phyloP scores from a whole-genome alignment of 2,888 invertebrate species.

The Cheilosia vernalis region DNA sequence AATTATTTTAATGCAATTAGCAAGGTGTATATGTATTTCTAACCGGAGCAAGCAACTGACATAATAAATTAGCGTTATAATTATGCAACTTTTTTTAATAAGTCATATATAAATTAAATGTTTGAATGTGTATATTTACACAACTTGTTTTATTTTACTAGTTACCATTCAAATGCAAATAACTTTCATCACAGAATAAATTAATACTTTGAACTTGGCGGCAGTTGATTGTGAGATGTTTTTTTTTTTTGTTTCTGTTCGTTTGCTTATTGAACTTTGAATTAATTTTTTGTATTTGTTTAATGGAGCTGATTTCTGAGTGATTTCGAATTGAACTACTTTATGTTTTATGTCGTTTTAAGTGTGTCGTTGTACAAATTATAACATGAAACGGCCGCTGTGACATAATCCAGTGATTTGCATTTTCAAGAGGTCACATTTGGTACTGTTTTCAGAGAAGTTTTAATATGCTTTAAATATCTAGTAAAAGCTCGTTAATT shows the following conservation, averaged over 20 bases:
- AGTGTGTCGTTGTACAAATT: not conserved
- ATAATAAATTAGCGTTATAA: not conserved
- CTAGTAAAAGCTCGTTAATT: no score
- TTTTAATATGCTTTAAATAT: not conserved
- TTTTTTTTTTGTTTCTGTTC: not conserved
- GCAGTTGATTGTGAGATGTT: not conserved
- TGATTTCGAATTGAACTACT: not conserved
- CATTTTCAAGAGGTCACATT: not conserved
- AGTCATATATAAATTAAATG: not conserved
- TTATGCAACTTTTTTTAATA: not conserved
- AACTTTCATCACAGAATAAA: conserved; percentile 40
- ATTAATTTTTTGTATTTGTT: not conserved
- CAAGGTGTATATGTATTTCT: no score
- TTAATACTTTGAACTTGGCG: not conserved
- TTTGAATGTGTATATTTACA: not conserved
- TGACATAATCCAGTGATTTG: not conserved
- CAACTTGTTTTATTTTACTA: conserved; percentile 18
- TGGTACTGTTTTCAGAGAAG: not conserved
- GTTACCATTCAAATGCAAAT: conserved; percentile 42
- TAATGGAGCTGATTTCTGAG: not conserved
- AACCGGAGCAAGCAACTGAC: not conserved
- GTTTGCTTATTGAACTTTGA: conserved; percentile 1
- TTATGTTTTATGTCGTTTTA: not conserved
- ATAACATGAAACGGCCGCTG: not conserved
- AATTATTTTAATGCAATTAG: no score